A percentile compares a stretch with the other conserved stretches of the same genome.
These are phyloP conservation scores for Casuarius casuarius DNA, from an alignment of 2,113 vertebrate genomes.

Conservation along the genomic window DNA sequence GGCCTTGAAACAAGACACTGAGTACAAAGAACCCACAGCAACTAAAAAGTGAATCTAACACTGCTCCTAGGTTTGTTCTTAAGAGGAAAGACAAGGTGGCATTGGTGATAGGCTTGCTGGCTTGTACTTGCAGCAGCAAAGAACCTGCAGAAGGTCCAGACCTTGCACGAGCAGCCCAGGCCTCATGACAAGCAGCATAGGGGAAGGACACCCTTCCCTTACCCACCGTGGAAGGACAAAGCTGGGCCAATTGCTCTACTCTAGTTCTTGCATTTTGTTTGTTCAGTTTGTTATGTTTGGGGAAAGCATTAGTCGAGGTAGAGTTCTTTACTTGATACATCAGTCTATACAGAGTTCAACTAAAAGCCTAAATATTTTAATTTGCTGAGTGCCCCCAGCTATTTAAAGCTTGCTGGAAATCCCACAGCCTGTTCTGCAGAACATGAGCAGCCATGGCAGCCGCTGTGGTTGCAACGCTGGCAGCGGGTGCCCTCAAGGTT, in stretches of 20 bases:
- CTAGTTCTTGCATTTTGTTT: background rate
- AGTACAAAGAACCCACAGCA: background rate
- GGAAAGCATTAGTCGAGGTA: background rate
- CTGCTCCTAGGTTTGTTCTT: accelerated
- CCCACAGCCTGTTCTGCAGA: background rate
- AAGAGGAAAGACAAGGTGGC: background rate
- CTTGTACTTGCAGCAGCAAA: background rate
- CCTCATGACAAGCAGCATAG: background rate
- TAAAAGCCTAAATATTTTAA: background rate
- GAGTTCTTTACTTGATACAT: background rate
- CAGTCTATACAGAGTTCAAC: background rate
- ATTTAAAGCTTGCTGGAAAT: conserved; percentile 4
- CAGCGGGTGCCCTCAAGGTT: background rate
- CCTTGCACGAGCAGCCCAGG: background rate
- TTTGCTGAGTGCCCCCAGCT: background rate
- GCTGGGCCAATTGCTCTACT: background rate
- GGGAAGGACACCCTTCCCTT: background rate
- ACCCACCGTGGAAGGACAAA: background rate
- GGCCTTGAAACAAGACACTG: background rate
- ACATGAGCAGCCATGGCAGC: background rate
- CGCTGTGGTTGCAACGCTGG: background rate
- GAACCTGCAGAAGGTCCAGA: background rate
- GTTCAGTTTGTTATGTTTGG: background rate
- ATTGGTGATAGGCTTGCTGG: background rate
- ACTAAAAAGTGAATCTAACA: background rate